Evolutionary conservation across 2,113 vertebrate genomes (phyloP), one percentile per base, ranked within the genome.

Genomic region (Leptocoma aspasia): DNA sequence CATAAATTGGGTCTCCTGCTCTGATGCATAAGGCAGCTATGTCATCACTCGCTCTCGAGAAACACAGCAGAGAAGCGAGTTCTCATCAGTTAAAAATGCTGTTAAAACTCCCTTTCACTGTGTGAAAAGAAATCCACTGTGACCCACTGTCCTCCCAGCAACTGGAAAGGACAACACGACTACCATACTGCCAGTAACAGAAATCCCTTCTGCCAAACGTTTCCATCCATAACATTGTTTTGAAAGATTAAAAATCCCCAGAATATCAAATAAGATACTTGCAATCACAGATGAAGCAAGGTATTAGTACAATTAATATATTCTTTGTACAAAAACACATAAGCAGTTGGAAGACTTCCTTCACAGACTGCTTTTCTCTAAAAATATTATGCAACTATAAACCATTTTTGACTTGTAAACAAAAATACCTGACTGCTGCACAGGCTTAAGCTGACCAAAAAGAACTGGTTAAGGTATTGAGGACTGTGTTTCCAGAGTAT

Each of bases 401-500:
- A 82, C 16, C 4, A 21, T 16, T 65, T 82, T 50, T 0, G 0
- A 60, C 56, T 56, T 23, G 6, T 20, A 52, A 64, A 95, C 50
- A 89, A 88, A 76, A 85, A 82, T 3, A 69, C 9, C 6, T 77
- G 83, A 79, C 57, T 84, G 41, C 66, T 83, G 24, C 70, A 78
- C 54, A 73, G 76, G 45, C 72, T 96, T 92, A 92, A 78, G 86
- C 18, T 90, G 92, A 85, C 80, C 83, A 57, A 70, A 56, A 45
- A 89, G 90, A 96, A 89, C 83, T n/a, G 27, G 7, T 7, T 20
- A 71, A 53, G 24, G 53, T 71, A 75, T 53, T 24, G 1, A 86
- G 7, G 0, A 52, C 14, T 37, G 13, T 0, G 0, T 49, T 69
- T 66, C 31, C 54, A 91, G 84, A 96, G 82, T 52, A 53, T 57